Evolutionary conservation across 2,113 vertebrate species (phyloP), one percentile per base, ranked within the genome.

Genomic region (Notarius quadriscutis): DNA sequence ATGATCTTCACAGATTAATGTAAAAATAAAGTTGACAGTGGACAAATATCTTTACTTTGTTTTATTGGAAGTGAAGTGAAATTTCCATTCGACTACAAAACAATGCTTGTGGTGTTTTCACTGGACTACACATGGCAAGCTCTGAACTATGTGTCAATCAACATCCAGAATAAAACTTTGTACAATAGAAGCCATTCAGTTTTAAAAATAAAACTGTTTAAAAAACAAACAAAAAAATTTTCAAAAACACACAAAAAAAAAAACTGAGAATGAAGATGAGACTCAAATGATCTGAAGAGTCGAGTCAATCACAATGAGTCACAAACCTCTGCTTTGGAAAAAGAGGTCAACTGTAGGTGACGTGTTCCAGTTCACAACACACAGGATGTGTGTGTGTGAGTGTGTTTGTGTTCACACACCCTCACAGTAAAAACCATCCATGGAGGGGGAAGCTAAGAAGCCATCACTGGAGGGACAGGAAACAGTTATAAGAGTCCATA

Each of bases 131-230:
- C 94, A 95, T 95, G 95, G 95, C 95, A 96, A 96, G 96, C 95
- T 92, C 92, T 94, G 93, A 96, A 93, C 93, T 93, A 93, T 92
- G 90, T 92, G 93, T 94, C 94, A 95, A 95, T 91, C 75, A 92
- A 93, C 60, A 78, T 80, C 88, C 92, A 87, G 93, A 95, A 94
- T 97, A 96, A 96, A 97, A 96, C 93, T 95, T 95, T 97, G 95
- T 96, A 98, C 96, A 97, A 95, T 96, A 96, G 96, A 96, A 96
- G 94, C 95, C 94, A 94, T 95, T 95, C 96, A 97, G 96, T 97
- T 97, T 97, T 98, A 95, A 97, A 99, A 99, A 94, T 96, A 97
- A 99, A 98, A 97, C 96, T 96, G 95, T 95, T 95, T 67, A 41
- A 57, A 58, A 95, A 92, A 95, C 92, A 92, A 89, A 87, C 91